phyloP scores from a whole-genome alignment of 2,888 invertebrate genomes.

The Nasonovia ribisnigri region DNA sequence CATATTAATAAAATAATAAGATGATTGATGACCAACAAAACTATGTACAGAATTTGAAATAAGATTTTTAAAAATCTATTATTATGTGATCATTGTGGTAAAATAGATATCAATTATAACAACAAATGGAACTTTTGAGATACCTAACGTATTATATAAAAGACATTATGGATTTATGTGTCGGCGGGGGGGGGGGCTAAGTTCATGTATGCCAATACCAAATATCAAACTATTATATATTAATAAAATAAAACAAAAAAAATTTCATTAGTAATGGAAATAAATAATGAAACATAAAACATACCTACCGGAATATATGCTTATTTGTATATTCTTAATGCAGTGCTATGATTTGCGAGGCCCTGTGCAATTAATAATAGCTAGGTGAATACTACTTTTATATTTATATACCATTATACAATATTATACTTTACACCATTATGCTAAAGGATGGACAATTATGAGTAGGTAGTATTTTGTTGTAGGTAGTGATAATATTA shows the following conservation, averaged over 20 bases:
- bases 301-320: too few relatives aligned
- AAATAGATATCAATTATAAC: neutral
- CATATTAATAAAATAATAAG: neutral
- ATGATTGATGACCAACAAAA: neutral
- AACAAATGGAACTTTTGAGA: neutral
- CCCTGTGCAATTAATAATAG: too few relatives aligned
- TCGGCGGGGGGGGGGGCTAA: too few relatives aligned
- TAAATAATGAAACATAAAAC: neutral
- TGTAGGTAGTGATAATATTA: neutral
- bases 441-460: neutral
- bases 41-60: neutral
- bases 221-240: neutral
- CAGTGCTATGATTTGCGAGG: too few relatives aligned
- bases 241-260: neutral
- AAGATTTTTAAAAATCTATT: neutral
- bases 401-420: neutral
- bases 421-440: neutral
- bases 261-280: neutral
- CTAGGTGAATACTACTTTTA: too few relatives aligned
- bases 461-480: conserved; percentile 31
- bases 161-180: neutral
- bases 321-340: too few relatives aligned
- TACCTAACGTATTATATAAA: neutral
- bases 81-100: neutral
- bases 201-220: neutral